phyloP scores from a whole-genome alignment of 2,797 vertebrate species.

The Pipistrellus kuhlii region DNA sequence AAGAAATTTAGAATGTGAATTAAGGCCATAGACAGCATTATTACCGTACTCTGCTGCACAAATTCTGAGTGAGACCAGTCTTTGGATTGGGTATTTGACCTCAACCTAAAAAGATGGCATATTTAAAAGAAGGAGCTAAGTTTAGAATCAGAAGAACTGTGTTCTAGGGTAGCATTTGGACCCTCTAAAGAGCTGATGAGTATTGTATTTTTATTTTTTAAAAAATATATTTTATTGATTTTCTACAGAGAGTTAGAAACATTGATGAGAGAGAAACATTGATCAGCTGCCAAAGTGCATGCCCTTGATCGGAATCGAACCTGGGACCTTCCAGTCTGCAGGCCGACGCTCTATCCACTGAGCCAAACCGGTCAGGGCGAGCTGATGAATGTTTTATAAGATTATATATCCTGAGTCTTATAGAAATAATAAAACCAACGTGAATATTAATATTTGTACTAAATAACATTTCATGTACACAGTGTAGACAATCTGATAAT shows the following conservation, averaged over 20 bases:
- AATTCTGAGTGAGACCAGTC: not conserved
- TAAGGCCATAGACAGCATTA: not conserved
- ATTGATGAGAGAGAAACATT: too few species aligned
- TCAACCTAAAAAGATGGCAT: not conserved
- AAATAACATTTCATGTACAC: slow-evolving; percentile 36
- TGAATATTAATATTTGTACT: slow-evolving; percentile 44
- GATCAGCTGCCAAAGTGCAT: too few species aligned
- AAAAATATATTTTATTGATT: too few species aligned
- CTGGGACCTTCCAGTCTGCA: too few species aligned
- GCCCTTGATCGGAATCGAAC: too few species aligned
- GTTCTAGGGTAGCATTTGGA: not conserved
- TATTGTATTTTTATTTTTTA: not conserved
- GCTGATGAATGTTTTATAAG: not conserved
- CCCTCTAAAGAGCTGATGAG: not conserved
- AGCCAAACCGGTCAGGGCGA: not conserved
- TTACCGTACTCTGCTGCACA: not conserved
- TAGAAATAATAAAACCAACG: slow-evolving; percentile 23
- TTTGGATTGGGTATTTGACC: not conserved
- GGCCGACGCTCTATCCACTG: too few species aligned
- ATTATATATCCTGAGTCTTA: not conserved
- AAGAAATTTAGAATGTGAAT: not conserved
- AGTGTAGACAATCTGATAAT: slow-evolving; percentile 1
- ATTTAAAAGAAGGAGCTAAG: not conserved
- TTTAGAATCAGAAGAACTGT: slow-evolving; percentile 7
- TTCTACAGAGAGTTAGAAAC: too few species aligned